A percentile compares a stretch with the other conserved stretches of the same genome.
Evolutionary conservation across 2,113 vertebrate genomes (phyloP).

Genomic region (Hydrochoerus hydrochaeris): DNA sequence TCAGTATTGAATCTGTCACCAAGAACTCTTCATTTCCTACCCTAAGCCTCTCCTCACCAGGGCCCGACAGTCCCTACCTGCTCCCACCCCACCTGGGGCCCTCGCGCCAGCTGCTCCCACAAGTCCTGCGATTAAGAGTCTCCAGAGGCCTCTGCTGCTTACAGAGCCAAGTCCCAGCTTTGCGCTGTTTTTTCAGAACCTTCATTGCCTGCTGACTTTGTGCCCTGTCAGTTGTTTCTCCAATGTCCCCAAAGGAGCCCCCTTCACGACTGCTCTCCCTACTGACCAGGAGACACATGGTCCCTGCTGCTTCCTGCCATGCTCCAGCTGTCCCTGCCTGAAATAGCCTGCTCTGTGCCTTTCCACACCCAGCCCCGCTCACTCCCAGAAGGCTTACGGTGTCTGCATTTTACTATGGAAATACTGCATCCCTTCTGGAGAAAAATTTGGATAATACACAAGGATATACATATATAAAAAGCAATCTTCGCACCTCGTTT

Average conservation of each 20-base stretch:
- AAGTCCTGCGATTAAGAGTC: slow-evolving; percentile 10
- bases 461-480: background rate
- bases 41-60: background rate
- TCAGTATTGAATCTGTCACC: background rate
- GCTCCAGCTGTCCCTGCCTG: slow-evolving; percentile 33
- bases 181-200: background rate
- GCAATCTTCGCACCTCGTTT: background rate
- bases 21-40: background rate
- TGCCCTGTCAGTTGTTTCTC: background rate
- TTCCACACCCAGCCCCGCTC: background rate
- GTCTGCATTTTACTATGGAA: slow-evolving; percentile 33
- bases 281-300: background rate
- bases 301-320: slow-evolving; percentile 18
- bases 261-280: background rate
- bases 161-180: slow-evolving; percentile 1
- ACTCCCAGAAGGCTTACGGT: background rate
- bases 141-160: slow-evolving; percentile 7
- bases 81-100: background rate
- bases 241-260: slow-evolving; percentile 4
- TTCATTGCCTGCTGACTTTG: background rate
- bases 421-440: background rate
- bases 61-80: background rate
- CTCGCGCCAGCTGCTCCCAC: slow-evolving; percentile 46
- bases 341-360: slow-evolving; percentile 60
- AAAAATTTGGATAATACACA: background rate